These are phyloP conservation scores for Scaptodrosophila lebanonensis DNA, from an alignment of 1,140 invertebrate species.

Conservation along the genomic window DNA sequence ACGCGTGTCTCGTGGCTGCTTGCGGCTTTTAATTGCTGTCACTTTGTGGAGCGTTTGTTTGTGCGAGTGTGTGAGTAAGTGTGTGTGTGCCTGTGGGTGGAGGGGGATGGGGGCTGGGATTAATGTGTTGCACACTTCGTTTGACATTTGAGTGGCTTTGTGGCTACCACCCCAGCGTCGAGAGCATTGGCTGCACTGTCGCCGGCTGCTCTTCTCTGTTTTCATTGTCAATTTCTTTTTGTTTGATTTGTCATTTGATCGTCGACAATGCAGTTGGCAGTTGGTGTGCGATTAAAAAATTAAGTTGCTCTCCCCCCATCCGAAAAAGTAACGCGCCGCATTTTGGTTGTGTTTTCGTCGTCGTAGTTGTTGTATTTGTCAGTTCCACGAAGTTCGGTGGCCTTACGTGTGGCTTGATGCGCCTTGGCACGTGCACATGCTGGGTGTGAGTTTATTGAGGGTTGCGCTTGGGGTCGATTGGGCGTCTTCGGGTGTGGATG, in stretches of 20 bases:
- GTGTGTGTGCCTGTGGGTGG: too few species aligned
- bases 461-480: too few species aligned
- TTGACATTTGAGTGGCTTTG: constrained; percentile 59
- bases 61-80: neutral
- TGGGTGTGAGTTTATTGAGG: neutral
- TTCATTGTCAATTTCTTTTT: constrained; percentile 47
- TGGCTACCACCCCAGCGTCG: constrained; percentile 9
- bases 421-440: constrained; percentile 37
- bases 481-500: neutral
- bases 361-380: too few species aligned
- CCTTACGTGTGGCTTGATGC: constrained; percentile 34
- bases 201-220: constrained; percentile 13
- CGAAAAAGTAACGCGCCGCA: constrained; percentile 15
- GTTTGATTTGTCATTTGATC: constrained; percentile 74
- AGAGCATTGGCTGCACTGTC: neutral
- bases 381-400: constrained; percentile 40
- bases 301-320: constrained; percentile 23
- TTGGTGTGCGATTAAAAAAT: constrained; percentile 56
- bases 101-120: constrained; percentile 30
- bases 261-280: constrained; percentile 53
- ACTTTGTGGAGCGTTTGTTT: constrained; percentile 13
- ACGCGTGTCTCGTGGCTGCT: constrained; percentile 35
- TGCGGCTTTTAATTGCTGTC: constrained; percentile 70
- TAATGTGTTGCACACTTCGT: constrained; percentile 73
- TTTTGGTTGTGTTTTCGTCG: too few species aligned